Evolutionary conservation across 2,113 vertebrate genomes (phyloP).

Genomic region (Anoura caudifer): DNA sequence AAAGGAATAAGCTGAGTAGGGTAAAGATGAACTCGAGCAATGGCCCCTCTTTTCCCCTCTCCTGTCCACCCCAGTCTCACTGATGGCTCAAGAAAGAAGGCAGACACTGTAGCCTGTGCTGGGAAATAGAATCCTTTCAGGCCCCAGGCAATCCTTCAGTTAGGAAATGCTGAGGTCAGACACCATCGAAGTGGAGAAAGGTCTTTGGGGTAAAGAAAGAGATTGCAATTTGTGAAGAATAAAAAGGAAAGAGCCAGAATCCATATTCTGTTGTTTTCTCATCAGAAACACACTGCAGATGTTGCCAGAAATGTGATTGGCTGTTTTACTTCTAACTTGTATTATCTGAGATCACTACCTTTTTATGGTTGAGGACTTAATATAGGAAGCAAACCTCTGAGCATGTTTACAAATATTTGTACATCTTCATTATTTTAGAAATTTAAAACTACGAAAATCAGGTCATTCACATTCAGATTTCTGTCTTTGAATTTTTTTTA

Average conservation of each 20-base stretch:
- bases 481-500: background rate
- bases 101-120: background rate
- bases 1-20: background rate
- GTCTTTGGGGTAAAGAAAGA: conserved; percentile 51
- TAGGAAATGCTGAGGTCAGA: conserved; percentile 36
- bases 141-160: conserved; percentile 46
- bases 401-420: background rate
- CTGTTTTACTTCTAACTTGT: background rate
- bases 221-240: conserved; percentile 29
- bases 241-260: conserved; percentile 17
- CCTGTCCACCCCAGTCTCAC: background rate
- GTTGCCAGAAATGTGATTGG: background rate
- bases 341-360: background rate
- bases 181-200: conserved; percentile 43
- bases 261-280: background rate
- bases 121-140: conserved; percentile 50
- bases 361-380: conserved; percentile 1
- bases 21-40: background rate
- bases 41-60: background rate
- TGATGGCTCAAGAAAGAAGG: conserved; percentile 33
- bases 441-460: background rate
- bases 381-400: background rate
- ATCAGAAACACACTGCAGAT: background rate
- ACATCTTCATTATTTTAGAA: background rate
- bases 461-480: conserved; percentile 18